These are phyloP conservation scores for Diachasma alloeum DNA, from an alignment of 1,140 invertebrate genomes.

Conservation along the genomic window DNA sequence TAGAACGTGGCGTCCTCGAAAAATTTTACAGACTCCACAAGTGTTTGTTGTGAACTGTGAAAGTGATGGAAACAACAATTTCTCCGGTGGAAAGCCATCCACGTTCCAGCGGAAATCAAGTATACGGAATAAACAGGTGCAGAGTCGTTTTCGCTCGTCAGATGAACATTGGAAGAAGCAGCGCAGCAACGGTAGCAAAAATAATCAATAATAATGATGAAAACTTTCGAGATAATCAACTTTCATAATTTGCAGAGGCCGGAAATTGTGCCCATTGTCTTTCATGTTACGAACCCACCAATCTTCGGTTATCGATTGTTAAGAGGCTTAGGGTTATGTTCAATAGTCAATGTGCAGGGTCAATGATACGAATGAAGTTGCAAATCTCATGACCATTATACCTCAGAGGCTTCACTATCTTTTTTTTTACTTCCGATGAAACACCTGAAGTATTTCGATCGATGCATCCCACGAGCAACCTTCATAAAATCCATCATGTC, in stretches of 20 bases:
- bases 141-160: neutral
- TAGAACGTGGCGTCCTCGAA: neutral
- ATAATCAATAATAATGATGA: neutral
- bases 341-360: neutral
- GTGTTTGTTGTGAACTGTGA: conserved; percentile 37
- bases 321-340: neutral
- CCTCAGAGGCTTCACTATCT: neutral
- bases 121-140: neutral
- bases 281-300: neutral
- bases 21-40: conserved; percentile 7
- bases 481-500: too few species aligned
- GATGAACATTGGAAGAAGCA: neutral
- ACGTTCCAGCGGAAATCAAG: neutral
- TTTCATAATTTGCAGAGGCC: neutral
- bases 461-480: neutral
- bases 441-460: neutral
- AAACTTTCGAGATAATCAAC: neutral
- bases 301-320: neutral
- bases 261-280: neutral
- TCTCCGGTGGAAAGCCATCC: neutral
- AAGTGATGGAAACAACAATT: conserved; percentile 30
- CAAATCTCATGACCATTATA: neutral
- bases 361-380: neutral
- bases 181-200: neutral
- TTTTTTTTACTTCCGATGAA: neutral